Base-by-base conservation (phyloP, 2,888 invertebrate genomes). In the Electrophaes corylata region DNA sequence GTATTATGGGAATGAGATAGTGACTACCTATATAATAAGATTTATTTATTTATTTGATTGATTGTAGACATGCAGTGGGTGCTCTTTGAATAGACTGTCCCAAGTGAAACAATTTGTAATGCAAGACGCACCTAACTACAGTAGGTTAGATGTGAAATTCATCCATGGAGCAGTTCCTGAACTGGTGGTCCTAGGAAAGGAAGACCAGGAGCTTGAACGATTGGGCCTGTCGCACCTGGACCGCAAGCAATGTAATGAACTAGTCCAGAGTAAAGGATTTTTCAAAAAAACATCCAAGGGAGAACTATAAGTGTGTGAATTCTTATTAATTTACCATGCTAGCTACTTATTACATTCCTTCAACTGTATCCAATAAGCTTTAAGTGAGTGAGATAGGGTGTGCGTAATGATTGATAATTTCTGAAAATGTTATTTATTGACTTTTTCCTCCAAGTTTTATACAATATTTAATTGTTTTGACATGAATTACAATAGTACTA, bases 51-150 rank as follows among this genome's bases (percentile, higher is more conserved):
- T n/a, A n/a, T n/a, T n/a, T n/a, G n/a, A 35, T n/a, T 47, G 46
- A n/a, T 73, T 78, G n/a, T 82, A 95, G 95, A 95, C 94, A 71
- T 95, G 95, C 79, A 89, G 93, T 69, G 95, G 95, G 43, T 95
- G 95, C 75, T 93, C 93, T 1, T 77, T 95, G 53, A 95, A 95
- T 71, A 89, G 94, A 53, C 84, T 95, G 37, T 93, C 93, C 0
- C 94, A 95, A 72, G 94, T 95, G 5, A 94, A 94, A 75, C 79
- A 87, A 53, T 95, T 95, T 71, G 92, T 95, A 14, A 93, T 93
- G 80, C 92, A 94, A 52, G 95, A 95, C 73, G 85, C 95, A n/a
- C 94, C 94, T 0, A 81, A 85, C 33, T 95, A 94, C 67, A 89
- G 93, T 0, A 81, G 91, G 35, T 83, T 94, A 31, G 93, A 93